phyloP scores from a whole-genome alignment of 2,888 invertebrate species.

The Nemurella pictetii region DNA sequence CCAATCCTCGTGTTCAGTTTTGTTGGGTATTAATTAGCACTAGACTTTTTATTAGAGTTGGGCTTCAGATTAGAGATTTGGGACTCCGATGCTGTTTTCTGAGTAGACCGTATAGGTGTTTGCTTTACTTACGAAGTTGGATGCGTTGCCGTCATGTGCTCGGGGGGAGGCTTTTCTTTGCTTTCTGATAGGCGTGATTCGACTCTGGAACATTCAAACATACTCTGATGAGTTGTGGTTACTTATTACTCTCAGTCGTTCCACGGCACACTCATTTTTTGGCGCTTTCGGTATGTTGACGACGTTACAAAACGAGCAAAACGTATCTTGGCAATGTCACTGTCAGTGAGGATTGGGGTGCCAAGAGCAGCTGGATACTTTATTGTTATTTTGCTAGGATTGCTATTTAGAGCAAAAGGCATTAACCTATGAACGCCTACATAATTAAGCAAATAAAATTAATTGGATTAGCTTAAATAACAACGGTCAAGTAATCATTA shows the following conservation, averaged over 20 bases:
- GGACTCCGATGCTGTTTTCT: not conserved
- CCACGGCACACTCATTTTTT: not conserved
- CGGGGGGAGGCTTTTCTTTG: not conserved
- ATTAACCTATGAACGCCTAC: no score
- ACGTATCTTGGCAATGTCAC: not conserved
- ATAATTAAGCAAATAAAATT: no score
- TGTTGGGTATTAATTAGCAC: no score
- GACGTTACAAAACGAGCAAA: not conserved
- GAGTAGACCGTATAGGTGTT: no score
- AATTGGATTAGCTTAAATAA: no score
- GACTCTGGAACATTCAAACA: not conserved
- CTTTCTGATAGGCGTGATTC: not conserved
- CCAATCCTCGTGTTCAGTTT: no score
- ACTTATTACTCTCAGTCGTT: not conserved
- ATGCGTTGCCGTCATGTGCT: not conserved
- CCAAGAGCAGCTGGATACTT: not conserved
- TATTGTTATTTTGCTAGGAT: not conserved
- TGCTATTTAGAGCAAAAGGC: not conserved
- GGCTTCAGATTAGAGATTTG: not conserved
- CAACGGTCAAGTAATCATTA: no score
- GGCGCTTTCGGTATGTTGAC: not conserved
- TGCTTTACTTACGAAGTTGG: not conserved
- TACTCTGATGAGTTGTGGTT: no score
- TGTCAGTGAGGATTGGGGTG: not conserved
- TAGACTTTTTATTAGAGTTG: no score